These are phyloP conservation scores for Ptychobarbus kaznakovi DNA, from an alignment of 2,797 vertebrate species.

Conservation along the genomic window DNA sequence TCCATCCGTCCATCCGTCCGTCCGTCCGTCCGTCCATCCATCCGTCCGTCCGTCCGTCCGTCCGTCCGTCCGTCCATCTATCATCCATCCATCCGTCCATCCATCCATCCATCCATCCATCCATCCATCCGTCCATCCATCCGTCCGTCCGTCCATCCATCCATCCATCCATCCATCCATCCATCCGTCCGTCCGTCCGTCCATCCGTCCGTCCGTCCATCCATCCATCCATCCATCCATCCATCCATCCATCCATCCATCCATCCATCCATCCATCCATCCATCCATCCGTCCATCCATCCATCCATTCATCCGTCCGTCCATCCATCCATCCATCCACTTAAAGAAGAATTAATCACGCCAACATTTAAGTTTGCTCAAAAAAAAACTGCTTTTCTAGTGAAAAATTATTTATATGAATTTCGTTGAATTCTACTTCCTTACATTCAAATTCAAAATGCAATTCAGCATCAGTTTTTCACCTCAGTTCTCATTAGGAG, in stretches of 20 bases:
- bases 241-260: rapidly evolving
- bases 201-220: neutral
- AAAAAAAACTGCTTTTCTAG: neutral
- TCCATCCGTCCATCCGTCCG: neutral
- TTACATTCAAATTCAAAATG: neutral
- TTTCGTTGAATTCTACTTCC: neutral
- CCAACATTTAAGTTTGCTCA: neutral
- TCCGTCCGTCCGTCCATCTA: rapidly evolving
- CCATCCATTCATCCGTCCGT: rapidly evolving
- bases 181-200: no score
- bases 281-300: rapidly evolving
- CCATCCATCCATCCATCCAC: rapidly evolving
- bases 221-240: rapidly evolving
- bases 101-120: neutral
- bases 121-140: rapidly evolving
- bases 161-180: rapidly evolving
- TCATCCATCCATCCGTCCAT: rapidly evolving
- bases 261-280: rapidly evolving
- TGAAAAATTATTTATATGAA: neutral
- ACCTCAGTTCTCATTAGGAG: neutral
- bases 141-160: rapidly evolving
- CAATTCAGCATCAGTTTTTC: neutral
- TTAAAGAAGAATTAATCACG: neutral
- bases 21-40: neutral
- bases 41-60: neutral